Evolutionary conservation across 2,113 vertebrate genomes (phyloP).

Genomic region (Copsychus sechellarum): DNA sequence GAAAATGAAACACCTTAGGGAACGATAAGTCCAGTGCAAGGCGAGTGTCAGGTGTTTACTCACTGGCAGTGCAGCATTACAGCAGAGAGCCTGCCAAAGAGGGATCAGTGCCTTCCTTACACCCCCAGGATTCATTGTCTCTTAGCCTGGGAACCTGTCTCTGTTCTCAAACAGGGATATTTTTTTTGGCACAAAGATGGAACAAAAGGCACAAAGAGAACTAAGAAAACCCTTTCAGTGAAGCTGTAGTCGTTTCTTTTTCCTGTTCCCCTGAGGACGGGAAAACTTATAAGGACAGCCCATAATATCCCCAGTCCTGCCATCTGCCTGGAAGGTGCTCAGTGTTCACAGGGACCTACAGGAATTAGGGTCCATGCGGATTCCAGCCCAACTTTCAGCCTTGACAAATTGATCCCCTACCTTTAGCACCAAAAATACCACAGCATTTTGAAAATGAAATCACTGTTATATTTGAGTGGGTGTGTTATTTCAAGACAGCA

Average conservation of each 20-base stretch:
- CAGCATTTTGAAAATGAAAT: slow-evolving; percentile 49
- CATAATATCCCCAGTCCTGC: background rate
- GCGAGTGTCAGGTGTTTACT: background rate
- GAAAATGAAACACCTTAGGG: background rate
- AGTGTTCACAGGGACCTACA: background rate
- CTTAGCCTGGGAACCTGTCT: slow-evolving; percentile 69
- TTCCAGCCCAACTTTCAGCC: background rate
- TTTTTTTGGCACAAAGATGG: slow-evolving; percentile 63
- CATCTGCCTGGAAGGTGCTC: slow-evolving; percentile 15
- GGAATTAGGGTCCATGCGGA: background rate
- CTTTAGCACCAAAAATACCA: slow-evolving; percentile 31
- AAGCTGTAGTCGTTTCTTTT: background rate
- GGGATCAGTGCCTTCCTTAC: slow-evolving; percentile 53
- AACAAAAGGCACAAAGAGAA: slow-evolving; percentile 69
- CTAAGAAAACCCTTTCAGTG: slow-evolving; percentile 60
- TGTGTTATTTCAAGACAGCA: slow-evolving; percentile 53
- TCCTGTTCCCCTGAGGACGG: background rate
- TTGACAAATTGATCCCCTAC: background rate
- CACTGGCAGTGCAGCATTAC: background rate
- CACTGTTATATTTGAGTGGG: slow-evolving; percentile 46
- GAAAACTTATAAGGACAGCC: slow-evolving; percentile 3
- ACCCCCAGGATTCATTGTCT: slow-evolving; percentile 66
- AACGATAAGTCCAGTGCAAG: background rate
- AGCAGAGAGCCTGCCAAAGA: slow-evolving; percentile 14
- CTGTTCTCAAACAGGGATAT: slow-evolving; percentile 66